Conservation (phyloP, 1,140 invertebrate species). For the Carposina sasakii region DNA sequence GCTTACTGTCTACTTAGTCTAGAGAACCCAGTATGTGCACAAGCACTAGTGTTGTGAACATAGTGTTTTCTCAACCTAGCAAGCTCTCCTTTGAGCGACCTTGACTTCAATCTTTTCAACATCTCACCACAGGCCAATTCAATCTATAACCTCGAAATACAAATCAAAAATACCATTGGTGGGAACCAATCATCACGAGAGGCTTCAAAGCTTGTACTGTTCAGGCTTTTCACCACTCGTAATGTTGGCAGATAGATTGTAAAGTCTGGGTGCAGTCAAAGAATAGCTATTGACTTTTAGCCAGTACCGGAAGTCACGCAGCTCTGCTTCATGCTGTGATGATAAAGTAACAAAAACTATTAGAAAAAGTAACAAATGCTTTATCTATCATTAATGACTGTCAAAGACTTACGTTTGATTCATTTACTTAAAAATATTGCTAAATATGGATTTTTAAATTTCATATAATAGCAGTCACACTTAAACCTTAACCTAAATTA, state of each 20-base stretch:
- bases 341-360: no score
- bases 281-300: constrained; percentile 43
- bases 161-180: constrained; percentile 25
- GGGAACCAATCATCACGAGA: constrained; percentile 28
- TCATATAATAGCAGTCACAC: no score
- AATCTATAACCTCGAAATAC: constrained; percentile 8
- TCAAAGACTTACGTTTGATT: no score
- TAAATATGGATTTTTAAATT: no score
- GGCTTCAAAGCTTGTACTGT: constrained; percentile 15
- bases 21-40: constrained; percentile 57
- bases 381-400: no score
- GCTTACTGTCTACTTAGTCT: constrained; percentile 57
- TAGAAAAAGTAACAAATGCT: no score
- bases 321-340: constrained; percentile 34
- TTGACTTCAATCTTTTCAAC: constrained; percentile 18
- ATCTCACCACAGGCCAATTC: constrained; percentile 22
- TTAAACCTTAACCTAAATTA: no score
- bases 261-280: constrained; percentile 38
- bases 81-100: constrained; percentile 46
- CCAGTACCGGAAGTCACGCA: constrained; percentile 37
- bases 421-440: no score
- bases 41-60: constrained; percentile 44
- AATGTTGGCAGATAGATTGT: constrained; percentile 23
- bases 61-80: constrained; percentile 51
- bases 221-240: constrained; percentile 22